These are phyloP conservation scores for Ptyas mucosa DNA, from an alignment of 2,113 vertebrate genomes.

Conservation along the genomic window DNA sequence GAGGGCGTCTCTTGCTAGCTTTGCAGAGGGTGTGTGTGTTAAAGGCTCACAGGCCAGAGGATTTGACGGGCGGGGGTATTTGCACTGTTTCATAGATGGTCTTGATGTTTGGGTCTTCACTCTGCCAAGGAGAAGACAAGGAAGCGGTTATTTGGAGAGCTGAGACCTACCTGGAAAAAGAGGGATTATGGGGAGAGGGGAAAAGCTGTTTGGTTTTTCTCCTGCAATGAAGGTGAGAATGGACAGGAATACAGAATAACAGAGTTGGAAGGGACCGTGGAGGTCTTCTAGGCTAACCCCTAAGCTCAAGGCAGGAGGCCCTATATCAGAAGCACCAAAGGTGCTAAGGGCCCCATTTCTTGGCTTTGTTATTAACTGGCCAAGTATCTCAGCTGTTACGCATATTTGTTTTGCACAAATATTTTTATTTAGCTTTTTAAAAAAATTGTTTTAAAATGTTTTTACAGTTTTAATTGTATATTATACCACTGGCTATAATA, in stretches of 20 bases:
- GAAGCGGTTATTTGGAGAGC: background rate
- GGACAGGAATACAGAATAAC: background rate
- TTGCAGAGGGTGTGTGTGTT: background rate
- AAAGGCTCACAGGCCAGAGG: background rate
- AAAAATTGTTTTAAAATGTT: no score
- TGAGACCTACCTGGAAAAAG: background rate
- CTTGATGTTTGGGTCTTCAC: background rate
- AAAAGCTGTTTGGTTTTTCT: background rate
- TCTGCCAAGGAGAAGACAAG: background rate
- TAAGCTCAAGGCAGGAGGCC: no score
- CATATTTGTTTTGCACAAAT: no score
- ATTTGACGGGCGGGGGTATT: no score
- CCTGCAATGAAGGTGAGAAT: background rate
- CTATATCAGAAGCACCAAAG: no score
- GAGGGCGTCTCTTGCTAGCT: background rate
- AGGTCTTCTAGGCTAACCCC: no score
- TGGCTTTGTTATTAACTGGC: no score
- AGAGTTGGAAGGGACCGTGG: background rate
- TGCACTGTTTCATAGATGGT: background rate
- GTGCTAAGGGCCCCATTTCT: no score
- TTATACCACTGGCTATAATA: background rate
- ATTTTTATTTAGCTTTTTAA: no score
- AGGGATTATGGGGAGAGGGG: background rate
- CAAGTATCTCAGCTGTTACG: no score
- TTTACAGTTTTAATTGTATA: background rate